These are phyloP conservation scores for Hyles lineata DNA, from an alignment of 2,888 invertebrate genomes.

Conservation along the genomic window DNA sequence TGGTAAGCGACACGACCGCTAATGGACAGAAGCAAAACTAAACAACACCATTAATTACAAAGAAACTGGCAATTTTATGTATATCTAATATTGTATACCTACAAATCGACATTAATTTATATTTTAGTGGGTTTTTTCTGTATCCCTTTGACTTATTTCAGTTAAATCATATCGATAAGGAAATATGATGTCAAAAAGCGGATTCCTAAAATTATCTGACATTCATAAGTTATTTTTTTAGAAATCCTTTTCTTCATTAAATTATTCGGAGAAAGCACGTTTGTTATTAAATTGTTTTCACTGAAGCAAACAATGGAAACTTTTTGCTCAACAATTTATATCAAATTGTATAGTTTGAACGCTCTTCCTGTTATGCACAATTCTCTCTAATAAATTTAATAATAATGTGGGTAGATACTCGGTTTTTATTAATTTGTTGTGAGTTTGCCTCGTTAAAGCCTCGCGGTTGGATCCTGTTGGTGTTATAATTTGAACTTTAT, in stretches of 20 bases:
- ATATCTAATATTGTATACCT: too few species aligned
- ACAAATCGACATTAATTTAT: too few species aligned
- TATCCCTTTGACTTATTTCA: too few species aligned
- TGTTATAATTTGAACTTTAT: constrained; percentile 34
- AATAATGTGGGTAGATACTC: constrained; percentile 43
- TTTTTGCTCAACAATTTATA: background rate
- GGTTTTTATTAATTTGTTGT: constrained; percentile 48
- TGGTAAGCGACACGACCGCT: too few species aligned
- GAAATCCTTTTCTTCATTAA: background rate
- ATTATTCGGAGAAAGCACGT: background rate
- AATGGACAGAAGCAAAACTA: too few species aligned
- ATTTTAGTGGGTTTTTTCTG: too few species aligned
- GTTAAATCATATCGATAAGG: too few species aligned
- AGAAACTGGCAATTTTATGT: too few species aligned
- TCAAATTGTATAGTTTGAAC: background rate
- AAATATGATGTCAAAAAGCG: too few species aligned
- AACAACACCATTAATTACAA: too few species aligned
- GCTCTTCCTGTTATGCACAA: constrained; percentile 27
- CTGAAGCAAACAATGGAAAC: background rate
- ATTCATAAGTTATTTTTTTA: background rate
- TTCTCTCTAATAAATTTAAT: constrained; percentile 44
- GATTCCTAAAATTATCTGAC: too few species aligned
- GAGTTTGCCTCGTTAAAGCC: constrained; percentile 37
- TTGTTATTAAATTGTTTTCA: background rate
- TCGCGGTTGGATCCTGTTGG: constrained; percentile 32